These are phyloP conservation scores for Halesus radiatus DNA, from an alignment of 1,140 invertebrate genomes.

Conservation along the genomic window DNA sequence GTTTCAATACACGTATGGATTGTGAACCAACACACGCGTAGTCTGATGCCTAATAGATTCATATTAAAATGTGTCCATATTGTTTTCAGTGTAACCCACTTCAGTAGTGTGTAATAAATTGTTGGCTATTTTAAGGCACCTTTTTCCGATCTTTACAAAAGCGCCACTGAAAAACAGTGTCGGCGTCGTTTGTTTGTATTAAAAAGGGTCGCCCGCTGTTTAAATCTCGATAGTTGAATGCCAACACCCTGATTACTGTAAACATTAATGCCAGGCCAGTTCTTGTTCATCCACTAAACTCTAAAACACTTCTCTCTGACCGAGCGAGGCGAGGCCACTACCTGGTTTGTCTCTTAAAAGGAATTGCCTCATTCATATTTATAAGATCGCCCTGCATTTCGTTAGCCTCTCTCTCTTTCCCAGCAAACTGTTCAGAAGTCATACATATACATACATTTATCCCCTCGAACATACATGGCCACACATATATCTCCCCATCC, in stretches of 20 bases:
- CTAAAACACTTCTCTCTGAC: background rate
- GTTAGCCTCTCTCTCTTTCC: constrained; percentile 38
- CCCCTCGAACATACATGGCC: background rate
- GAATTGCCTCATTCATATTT: constrained; percentile 69
- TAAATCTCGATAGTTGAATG: background rate
- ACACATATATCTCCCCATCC: background rate
- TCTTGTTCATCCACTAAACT: constrained; percentile 17
- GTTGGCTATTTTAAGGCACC: too few relatives aligned
- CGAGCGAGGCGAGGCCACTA: constrained; percentile 28
- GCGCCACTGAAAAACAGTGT: too few relatives aligned
- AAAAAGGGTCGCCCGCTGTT: too few relatives aligned
- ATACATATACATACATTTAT: constrained; percentile 48
- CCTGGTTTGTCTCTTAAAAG: constrained; percentile 67
- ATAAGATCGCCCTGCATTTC: constrained; percentile 61
- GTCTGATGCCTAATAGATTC: too few relatives aligned
- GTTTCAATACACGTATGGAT: too few relatives aligned
- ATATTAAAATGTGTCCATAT: too few relatives aligned
- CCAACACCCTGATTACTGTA: constrained; percentile 14
- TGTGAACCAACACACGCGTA: too few relatives aligned
- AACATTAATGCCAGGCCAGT: background rate
- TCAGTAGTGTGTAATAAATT: too few relatives aligned
- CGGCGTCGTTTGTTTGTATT: too few relatives aligned
- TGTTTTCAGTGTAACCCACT: too few relatives aligned
- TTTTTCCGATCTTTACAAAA: too few relatives aligned
- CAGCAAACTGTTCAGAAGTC: constrained; percentile 41